A percentile compares a stretch with the other conserved stretches of the same genome.
Evolutionary conservation across 2,797 vertebrate species (phyloP).

Genomic region (Danio kyathit): DNA sequence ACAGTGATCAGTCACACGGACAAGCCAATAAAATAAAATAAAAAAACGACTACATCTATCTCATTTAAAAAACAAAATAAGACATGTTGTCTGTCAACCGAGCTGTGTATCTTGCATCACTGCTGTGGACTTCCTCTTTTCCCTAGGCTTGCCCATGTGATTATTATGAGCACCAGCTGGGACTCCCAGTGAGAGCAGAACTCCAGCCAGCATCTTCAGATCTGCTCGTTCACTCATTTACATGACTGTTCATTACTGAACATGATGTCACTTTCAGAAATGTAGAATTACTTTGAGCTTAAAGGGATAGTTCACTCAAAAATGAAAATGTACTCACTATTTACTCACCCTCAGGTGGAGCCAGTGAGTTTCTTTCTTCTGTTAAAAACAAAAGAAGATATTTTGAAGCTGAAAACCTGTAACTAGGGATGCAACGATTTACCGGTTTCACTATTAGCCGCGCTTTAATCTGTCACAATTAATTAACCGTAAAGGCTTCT

Average conservation of each 20-base stretch:
- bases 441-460: too few relatives aligned
- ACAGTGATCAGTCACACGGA: constrained; percentile 3
- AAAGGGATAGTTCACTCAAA: too few relatives aligned
- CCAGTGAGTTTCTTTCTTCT: too few relatives aligned
- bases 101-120: not conserved
- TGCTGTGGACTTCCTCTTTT: not conserved
- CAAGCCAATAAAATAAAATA: not conserved
- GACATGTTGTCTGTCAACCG: not conserved
- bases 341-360: too few relatives aligned
- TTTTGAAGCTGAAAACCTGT: too few relatives aligned
- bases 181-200: not conserved
- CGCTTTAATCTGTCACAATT: too few relatives aligned
- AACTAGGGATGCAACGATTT: too few relatives aligned
- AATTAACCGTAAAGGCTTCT: too few relatives aligned
- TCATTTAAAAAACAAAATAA: not conserved
- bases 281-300: not conserved
- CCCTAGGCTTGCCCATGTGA: not conserved
- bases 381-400: too few relatives aligned
- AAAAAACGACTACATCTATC: not conserved
- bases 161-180: not conserved
- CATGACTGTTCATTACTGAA: not conserved
- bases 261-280: not conserved
- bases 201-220: not conserved
- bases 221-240: not conserved
- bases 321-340: too few relatives aligned